Evolutionary conservation across 2,888 invertebrate species (phyloP), one percentile per base, ranked within the genome.

Genomic region (Melangyna quadrimaculata): DNA sequence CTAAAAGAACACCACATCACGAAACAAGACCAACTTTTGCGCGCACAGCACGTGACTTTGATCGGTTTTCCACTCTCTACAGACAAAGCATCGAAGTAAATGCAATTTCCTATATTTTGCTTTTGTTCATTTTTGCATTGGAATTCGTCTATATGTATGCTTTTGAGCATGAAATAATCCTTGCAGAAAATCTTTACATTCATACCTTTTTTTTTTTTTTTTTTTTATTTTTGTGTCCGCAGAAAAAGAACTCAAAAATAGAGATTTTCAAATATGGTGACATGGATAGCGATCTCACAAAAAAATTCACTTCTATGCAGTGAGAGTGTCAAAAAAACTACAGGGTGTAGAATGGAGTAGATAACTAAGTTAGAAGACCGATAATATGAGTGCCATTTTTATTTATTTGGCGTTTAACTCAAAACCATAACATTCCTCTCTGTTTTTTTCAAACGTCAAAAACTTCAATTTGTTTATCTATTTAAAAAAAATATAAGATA

Each of bases 131-230:
- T 45, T n/a, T 75, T 45, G 57, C 8, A 57, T 45, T 19, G 32
- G 22, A 69, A 45, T 77, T 77, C 75, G 57, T n/a, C n/a, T n/a
- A n/a, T n/a, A n/a, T n/a, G n/a, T 57, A 67, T 75, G 67, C 57
- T 67, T 75, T 75, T 67, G 27, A 75, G 67, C 53, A 32, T 48
- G 69, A 57, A 69, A 69, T 69, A 67, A 69, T 75, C 59, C 37
- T 69, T 40, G 59, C 59, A 40, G 29, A 77, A 48, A 43, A 77
- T 77, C 75, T 59, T 59, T n/a, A n/a, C n/a, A n/a, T n/a, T n/a
- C n/a, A n/a, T 19, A 45, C n/a, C 40, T 65, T 19, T 29, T 4
- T 19, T 32, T 0, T 29, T 22, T 14, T 35, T 14, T 37, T 19
- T 32, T 32, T 3, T 1, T 32, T 12, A 19, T 19, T 5, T 22